These are phyloP conservation scores for Cyanocitta stelleri DNA, from an alignment of 2,113 vertebrate genomes.

Conservation along the genomic window DNA sequence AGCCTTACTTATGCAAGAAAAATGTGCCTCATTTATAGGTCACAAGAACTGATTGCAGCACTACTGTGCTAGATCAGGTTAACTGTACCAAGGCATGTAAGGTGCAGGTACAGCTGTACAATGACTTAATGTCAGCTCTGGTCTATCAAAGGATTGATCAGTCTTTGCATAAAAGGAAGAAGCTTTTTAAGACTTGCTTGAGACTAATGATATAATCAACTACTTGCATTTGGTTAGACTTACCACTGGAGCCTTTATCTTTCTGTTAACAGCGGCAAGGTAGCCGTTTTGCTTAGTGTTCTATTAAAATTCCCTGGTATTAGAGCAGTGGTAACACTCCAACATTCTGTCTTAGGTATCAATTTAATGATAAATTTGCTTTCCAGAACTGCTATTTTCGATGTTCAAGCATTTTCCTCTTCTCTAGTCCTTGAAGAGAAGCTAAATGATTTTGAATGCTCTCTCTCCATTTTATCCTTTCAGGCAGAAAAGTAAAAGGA, in stretches of 20 bases:
- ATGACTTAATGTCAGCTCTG: neutral
- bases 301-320: neutral
- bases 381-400: neutral
- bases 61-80: neutral
- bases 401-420: neutral
- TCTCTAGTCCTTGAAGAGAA: neutral
- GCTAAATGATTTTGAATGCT: neutral
- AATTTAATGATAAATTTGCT: neutral
- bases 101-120: neutral
- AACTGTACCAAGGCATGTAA: neutral
- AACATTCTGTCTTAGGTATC: neutral
- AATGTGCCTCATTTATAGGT: neutral
- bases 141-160: neutral
- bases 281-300: neutral
- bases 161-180: neutral
- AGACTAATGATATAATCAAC: neutral
- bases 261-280: fast-evolving
- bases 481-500: neutral
- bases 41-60: neutral
- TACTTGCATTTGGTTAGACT: neutral
- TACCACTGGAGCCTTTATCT: neutral
- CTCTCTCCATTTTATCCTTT: neutral
- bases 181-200: neutral
- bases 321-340: neutral
- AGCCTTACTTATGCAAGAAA: neutral